These are phyloP conservation scores for Todiramphus saurophagus DNA, from an alignment of 2,113 vertebrate species.

Conservation along the genomic window DNA sequence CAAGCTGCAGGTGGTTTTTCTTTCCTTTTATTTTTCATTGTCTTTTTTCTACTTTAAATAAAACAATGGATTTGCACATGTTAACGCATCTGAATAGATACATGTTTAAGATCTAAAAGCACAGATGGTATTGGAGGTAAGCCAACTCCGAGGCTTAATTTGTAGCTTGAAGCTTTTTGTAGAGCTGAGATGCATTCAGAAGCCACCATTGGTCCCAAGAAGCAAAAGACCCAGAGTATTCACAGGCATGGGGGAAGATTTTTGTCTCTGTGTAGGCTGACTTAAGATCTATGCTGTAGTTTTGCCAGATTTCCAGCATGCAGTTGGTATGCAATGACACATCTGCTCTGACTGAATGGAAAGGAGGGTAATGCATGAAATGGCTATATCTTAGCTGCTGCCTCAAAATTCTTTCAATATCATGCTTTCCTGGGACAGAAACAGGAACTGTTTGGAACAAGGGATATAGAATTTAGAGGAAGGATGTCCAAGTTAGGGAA, in stretches of 20 bases:
- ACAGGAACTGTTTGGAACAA: neutral
- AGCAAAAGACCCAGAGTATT: slow-evolving; percentile 1
- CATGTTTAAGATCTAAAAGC: slow-evolving; percentile 29
- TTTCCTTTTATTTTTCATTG: neutral
- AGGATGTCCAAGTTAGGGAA: neutral
- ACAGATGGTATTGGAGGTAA: slow-evolving; percentile 54
- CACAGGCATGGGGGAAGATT: neutral
- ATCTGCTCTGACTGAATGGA: neutral
- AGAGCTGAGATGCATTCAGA: slow-evolving; percentile 20
- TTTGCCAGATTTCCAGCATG: slow-evolving; percentile 50
- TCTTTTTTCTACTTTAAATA: neutral
- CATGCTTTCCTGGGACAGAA: neutral
- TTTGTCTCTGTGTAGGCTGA: neutral
- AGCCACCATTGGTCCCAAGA: neutral
- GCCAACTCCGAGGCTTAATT: slow-evolving; percentile 28
- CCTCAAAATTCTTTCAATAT: neutral
- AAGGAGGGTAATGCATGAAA: neutral
- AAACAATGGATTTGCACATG: slow-evolving; percentile 25
- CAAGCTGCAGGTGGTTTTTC: neutral
- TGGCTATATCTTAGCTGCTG: neutral
- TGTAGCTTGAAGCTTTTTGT: slow-evolving; percentile 18
- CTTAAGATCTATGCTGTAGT: neutral
- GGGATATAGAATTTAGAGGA: neutral
- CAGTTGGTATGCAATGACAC: neutral
- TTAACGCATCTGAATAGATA: slow-evolving; percentile 31